A percentile compares a stretch with the other conserved stretches of the same genome.
Conservation (phyloP, 2,797 vertebrate species). For the Enteromius argenteus region DNA sequence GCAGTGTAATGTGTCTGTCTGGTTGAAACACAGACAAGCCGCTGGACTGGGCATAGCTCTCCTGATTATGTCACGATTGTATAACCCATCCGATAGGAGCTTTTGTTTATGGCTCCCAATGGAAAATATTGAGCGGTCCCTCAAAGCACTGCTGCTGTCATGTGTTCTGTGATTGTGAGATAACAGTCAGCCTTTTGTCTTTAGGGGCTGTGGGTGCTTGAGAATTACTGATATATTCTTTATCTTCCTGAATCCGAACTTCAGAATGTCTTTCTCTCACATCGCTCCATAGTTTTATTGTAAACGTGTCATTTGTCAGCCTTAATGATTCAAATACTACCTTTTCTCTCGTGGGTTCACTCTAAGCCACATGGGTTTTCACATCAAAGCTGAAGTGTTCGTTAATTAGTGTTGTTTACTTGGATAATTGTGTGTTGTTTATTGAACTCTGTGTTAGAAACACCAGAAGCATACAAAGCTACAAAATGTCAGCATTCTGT, state of each 20-base stretch:
- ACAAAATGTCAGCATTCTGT: neutral
- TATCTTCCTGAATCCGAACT: constrained; percentile 2
- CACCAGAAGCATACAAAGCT: neutral
- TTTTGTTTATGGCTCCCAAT: constrained; percentile 27
- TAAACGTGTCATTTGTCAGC: neutral
- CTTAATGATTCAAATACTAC: constrained; percentile 9
- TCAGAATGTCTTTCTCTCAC: neutral
- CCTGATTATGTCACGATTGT: constrained; percentile 36
- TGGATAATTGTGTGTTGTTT: neutral
- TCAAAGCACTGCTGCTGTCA: constrained; percentile 17
- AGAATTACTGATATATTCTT: neutral
- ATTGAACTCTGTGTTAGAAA: neutral
- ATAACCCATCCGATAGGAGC: constrained; percentile 23
- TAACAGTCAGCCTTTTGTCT: constrained; percentile 20
- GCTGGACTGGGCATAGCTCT: constrained; percentile 1
- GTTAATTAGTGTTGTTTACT: constrained; percentile 10
- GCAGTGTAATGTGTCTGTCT: neutral
- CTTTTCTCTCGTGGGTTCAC: constrained; percentile 9
- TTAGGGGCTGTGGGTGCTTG: constrained; percentile 14
- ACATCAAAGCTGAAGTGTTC: constrained; percentile 26
- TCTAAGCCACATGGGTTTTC: neutral
- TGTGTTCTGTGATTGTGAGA: constrained; percentile 11
- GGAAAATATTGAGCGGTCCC: constrained; percentile 38
- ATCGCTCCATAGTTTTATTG: neutral
- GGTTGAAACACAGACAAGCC: neutral